phyloP scores from a whole-genome alignment of 2,888 invertebrate species.

The Spodoptera littoralis region DNA sequence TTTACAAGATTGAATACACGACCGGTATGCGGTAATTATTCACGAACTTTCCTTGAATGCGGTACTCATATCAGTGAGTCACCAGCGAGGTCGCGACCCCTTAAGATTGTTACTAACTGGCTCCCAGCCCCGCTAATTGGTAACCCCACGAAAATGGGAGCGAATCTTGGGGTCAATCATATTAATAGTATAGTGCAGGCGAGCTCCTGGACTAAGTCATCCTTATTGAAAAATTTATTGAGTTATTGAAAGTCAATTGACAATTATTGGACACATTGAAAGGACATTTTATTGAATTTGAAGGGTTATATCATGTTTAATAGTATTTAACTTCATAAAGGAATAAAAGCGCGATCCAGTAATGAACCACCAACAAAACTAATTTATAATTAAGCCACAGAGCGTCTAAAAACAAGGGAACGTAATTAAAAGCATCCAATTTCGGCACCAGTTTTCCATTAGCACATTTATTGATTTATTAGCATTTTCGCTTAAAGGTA shows the following conservation, averaged over 20 bases:
- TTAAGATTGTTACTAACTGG: constrained; percentile 46
- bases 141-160: constrained; percentile 39
- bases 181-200: constrained; percentile 17
- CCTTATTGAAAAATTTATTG: too few species aligned
- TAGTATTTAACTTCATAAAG: background rate
- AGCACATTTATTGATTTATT: background rate
- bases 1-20: constrained; percentile 13
- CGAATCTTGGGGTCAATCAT: constrained; percentile 45
- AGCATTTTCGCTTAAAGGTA: too few species aligned
- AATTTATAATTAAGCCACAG: too few species aligned
- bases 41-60: constrained; percentile 31
- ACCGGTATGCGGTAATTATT: constrained; percentile 18
- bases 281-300: too few species aligned
- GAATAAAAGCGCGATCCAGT: too few species aligned
- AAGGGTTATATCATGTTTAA: background rate
- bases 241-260: too few species aligned
- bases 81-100: constrained; percentile 45
- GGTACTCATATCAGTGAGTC: constrained; percentile 34
- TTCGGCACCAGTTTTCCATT: background rate
- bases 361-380: too few species aligned
- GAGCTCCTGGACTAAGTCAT: constrained; percentile 2
- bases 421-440: background rate
- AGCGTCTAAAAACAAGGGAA: too few species aligned
- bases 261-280: too few species aligned
- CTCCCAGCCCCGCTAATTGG: constrained; percentile 42